Base-by-base conservation (phyloP, 2,113 vertebrate species). In the Cyanistes caeruleus region DNA sequence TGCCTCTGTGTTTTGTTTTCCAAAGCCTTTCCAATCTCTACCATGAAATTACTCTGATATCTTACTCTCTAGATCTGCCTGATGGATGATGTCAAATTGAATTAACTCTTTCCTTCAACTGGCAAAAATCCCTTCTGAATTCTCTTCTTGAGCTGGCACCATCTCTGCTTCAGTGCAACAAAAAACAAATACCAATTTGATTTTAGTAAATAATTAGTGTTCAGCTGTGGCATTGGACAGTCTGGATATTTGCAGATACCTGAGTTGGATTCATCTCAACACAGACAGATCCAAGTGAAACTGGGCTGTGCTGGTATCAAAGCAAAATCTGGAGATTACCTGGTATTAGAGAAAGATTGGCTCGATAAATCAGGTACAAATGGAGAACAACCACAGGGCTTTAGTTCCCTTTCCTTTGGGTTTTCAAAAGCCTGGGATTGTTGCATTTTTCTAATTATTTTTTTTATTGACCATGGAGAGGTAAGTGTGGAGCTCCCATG, bases 331-430 rank as follows among this genome's bases (percentile, higher is more conserved):
- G 39, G 37, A 59, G 15, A 13, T 51, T 5, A 31, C 15, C 8
- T 52, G 43, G 2, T 33, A 2, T 44, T 43, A 14, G 8, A 41
- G n/a, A 15, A 46, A 33, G 33, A 48, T 4, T 7, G 44, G 15
- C 28, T 28, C 2, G 3, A 41, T 58, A 35, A 55, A 25, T 46
- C 21, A n/a, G 3, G 3, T 70, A 22, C 43, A 78, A 16, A 17
- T 1, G 1, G 30, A 35, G 14, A 22, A 2, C 10, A 59, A 5
- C 4, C 27, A 3, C 5, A 59, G 19, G 12, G 15, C 0, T 4
- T 70, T 59, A 10, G 3, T 44, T 46, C 15, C 10, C 3, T 28
- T 74, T 35, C 20, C 15, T 65, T 39, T 11, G 10, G 6, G 2
- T 52, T 82, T 91, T 43, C 20, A 35, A 41, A 70, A 80, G 16